Evolutionary conservation across 2,797 vertebrate species (phyloP), one percentile per base, ranked within the genome.

Genomic region (Phoebastria nigripes): DNA sequence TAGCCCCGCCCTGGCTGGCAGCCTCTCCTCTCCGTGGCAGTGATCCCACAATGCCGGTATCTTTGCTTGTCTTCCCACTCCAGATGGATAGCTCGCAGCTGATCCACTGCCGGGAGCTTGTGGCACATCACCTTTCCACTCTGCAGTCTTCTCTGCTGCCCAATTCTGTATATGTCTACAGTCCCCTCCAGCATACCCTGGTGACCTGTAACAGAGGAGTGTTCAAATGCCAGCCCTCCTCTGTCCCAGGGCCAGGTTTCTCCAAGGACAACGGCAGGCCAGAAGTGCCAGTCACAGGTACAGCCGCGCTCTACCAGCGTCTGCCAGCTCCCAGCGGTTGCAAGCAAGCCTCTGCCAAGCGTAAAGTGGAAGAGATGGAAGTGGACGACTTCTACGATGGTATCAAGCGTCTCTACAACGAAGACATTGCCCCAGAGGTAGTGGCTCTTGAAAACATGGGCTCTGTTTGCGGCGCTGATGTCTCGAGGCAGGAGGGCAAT

Each of bases 361-460:
- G 99, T 90, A 99, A 99, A 97, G 99, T 99, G 97, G 99, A 99
- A 95, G 98, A 99, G 97, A 99, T 99, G 99, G 99, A 99, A 96
- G 99, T 99, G 96, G 99, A 99, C 2, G 99, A 99, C 96, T 99
- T 99, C 98, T 99, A 98, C 5, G 99, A 99, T 0, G 99, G 98
- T 41, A 99, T 99, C 98, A 99, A 99, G 91, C 98, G 99, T 62
- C 99, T 99, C 58, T 99, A 99, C 98, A 99, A 99, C 2, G 99
- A 99, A 96, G 99, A 99, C 15, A 69, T 73, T 33, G 94, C 97
- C 89, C 98, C 98, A 12, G 98, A 99, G 91, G 98, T 96, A 39
- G 97, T 66, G 79, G 85, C 94, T 22, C 92, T 98, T 26, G 98
- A 98, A 90, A 97, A 41, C 77, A 29, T 97, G 97, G 96, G 97